Evolutionary conservation across 2,888 invertebrate genomes (phyloP), one percentile per base, ranked within the genome.

Genomic region (Diplolepis rosae): DNA sequence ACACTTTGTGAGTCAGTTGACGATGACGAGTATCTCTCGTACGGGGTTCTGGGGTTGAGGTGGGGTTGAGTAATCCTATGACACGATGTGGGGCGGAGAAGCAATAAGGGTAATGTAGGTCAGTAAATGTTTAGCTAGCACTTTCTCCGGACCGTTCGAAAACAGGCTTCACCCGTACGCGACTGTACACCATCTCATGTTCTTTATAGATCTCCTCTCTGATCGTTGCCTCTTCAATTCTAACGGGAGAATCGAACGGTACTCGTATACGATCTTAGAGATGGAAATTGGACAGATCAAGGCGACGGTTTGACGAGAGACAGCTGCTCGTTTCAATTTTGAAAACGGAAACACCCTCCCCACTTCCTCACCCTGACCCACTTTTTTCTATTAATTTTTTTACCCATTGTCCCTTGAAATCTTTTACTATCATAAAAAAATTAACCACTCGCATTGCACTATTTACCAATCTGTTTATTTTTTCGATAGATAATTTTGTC

Each of bases 61-160:
- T 30, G 27, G 28, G 28, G 52, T 54, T n/a, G 9, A 32, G 32
- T 1, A 9, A 32, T 32, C 32, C 32, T 9, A 4, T 32, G 32
- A 39, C 28, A 50, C 65, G 24, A 3, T 27, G 11, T 22, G 39
- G 68, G 65, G 69, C 56, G 70, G 74, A 71, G 70, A 72, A 68
- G 70, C 77, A 70, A 77, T 77, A 77, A 81, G 83, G 84, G 83
- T 86, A 87, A 87, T 87, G 86, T 87, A 85, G 87, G 87, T 87
- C 87, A 87, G 87, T 87, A 87, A 87, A 86, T 83, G 85, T 81
- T 82, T 80, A 80, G 80, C 76, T 80, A 84, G 80, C 86, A 87
- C 87, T 87, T 87, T 87, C 87, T 86, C 87, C 85, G 84, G 81
- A 85, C 86, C 84, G 86, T 84, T 86, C 82, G 84, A 87, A 87